A percentile compares a stretch with the other conserved stretches of the same genome.
These are phyloP conservation scores for Zosterops borbonicus DNA, from an alignment of 2,113 vertebrate genomes.

Conservation along the genomic window DNA sequence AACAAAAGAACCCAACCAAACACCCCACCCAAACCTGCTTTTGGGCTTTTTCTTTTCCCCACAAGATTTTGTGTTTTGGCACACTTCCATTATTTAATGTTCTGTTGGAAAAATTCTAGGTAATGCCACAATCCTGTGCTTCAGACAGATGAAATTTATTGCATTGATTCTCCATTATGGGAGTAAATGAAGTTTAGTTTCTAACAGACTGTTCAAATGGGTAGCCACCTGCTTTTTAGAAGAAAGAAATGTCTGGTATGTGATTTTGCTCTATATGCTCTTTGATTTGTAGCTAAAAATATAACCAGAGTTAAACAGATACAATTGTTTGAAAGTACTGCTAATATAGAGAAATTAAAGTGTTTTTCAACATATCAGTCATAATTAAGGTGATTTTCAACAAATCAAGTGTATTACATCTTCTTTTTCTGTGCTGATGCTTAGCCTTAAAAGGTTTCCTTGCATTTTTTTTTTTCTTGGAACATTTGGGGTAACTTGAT, in stretches of 20 bases:
- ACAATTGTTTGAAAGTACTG: background rate
- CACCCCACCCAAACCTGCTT: background rate
- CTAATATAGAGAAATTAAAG: background rate
- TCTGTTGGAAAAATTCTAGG: background rate
- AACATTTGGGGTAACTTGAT: background rate
- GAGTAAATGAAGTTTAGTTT: background rate
- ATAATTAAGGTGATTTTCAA: background rate
- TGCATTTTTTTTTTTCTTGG: background rate
- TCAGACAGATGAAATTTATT: background rate
- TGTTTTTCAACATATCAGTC: background rate
- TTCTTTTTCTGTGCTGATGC: background rate
- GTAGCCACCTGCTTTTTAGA: background rate
- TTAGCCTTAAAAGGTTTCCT: background rate
- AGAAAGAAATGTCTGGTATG: background rate
- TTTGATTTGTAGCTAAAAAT: background rate
- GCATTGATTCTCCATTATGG: background rate
- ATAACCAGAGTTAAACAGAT: background rate
- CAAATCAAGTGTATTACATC: background rate
- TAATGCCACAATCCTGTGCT: background rate
- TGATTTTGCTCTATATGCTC: background rate
- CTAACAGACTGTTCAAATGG: background rate
- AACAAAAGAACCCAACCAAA: too few relatives aligned
- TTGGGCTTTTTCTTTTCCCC: background rate
- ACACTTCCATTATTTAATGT: background rate
- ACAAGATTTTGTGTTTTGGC: background rate